Conservation (phyloP, 2,797 vertebrate species). For the Meriones psammophilus region DNA sequence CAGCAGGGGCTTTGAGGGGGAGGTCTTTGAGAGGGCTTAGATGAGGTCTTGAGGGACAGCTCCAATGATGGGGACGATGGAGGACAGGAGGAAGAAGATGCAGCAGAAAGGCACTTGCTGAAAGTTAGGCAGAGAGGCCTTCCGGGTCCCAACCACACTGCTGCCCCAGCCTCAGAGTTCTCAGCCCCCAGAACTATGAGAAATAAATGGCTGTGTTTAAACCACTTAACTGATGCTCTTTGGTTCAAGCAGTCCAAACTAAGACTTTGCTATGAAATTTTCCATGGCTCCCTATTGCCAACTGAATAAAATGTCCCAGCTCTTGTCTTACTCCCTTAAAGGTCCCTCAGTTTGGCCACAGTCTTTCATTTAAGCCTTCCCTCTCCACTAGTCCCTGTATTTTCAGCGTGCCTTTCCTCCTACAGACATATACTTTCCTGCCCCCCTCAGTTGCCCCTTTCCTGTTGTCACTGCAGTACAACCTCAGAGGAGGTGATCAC, state of each 20-base stretch:
- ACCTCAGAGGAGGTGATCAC: background rate
- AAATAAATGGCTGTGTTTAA: background rate
- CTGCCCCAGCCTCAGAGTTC: background rate
- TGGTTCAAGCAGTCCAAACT: background rate
- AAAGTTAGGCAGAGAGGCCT: background rate
- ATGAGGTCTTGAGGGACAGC: background rate
- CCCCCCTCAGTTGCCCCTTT: background rate
- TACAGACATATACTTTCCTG: background rate
- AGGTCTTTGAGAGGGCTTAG: background rate
- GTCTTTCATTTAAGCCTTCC: background rate
- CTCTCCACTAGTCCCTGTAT: background rate
- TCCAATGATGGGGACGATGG: background rate
- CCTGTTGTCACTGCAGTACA: background rate
- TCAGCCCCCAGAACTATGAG: background rate
- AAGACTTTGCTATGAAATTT: background rate
- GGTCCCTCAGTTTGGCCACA: background rate
- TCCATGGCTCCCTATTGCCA: background rate
- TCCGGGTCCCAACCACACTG: background rate
- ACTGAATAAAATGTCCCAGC: constrained; percentile 12
- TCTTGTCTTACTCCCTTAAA: background rate
- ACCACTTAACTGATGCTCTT: background rate
- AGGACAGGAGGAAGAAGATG: background rate
- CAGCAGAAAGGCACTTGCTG: background rate
- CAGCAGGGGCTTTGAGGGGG: background rate
- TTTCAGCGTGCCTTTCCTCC: background rate